Base-by-base conservation (phyloP, 2,797 vertebrate genomes). In the Lithobates sylvaticus region DNA sequence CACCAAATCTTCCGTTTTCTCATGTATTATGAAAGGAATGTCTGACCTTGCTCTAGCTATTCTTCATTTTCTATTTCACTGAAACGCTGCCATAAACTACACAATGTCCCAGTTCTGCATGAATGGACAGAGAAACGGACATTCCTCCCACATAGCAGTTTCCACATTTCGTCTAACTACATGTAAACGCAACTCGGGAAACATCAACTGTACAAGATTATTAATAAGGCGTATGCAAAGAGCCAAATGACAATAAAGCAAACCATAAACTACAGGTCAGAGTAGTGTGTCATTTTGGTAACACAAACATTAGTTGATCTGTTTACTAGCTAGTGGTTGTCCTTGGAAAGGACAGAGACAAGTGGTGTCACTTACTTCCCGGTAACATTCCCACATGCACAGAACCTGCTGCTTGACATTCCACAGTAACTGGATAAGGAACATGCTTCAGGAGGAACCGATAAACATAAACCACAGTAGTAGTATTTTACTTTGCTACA, bases 261-360 rank as follows among this genome's bases (percentile, higher is more conserved):
- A n/a, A 9, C 21, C 8, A n/a, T 54, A 18, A 16, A 54, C 15
- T 13, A 18, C 15, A 21, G 0, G 3, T 21, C 54, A 23, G 21
- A 12, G 54, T 23, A 23, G 21, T n/a, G 21, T 23, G 54, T 61
- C 3, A 58, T 58, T 61, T 61, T 23, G 54, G 54, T 23, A 61
- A 23, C 54, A 58, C 1, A 58, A 10, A 6, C 5, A 12, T 3
- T 0, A 6, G 54, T 7, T 16, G 16, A 54, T 58, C 21, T 73
- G 69, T 73, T 64, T 74, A 73, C 80, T 64, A 65, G 44, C n/a
- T 79, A 50, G 16, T n/a, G 10, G 15, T 42, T 73, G 72, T 70
- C 67, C 78, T 71, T 81, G 21, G 26, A 34, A 65, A 42, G 15
- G 64, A 76, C 75, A 61, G 73, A 61, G 67, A 71, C 71, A 32